Evolutionary conservation across 2,113 vertebrate species (phyloP).

Genomic region (Pygoscelis antarcticus): DNA sequence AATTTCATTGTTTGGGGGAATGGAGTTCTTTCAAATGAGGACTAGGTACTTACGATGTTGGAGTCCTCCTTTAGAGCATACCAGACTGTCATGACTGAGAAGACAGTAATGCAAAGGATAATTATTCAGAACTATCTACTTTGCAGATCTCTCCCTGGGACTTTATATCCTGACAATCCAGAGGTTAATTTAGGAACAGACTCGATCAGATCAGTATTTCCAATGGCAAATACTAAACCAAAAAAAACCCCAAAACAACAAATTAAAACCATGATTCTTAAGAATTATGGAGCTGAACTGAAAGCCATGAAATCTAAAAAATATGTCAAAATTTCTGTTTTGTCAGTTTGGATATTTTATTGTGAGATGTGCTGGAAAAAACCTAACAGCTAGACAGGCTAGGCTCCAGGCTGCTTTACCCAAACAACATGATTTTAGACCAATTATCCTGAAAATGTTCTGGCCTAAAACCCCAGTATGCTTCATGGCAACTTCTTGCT

Average conservation of each 20-base stretch:
- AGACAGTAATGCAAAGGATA: not conserved
- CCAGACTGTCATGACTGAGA: not conserved
- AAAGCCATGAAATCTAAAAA: not conserved
- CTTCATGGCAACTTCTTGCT: not conserved
- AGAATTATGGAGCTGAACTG: not conserved
- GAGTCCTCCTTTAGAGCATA: not conserved
- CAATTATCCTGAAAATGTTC: not conserved
- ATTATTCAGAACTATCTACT: not conserved
- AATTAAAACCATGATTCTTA: not conserved
- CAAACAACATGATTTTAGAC: not conserved
- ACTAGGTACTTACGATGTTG: not conserved
- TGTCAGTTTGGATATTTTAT: not conserved
- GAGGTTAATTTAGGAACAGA: not conserved
- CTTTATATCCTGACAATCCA: not conserved
- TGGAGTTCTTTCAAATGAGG: not conserved
- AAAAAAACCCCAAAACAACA: not conserved
- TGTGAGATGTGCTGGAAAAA: not conserved
- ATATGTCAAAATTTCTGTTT: not conserved
- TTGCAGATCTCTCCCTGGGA: not conserved
- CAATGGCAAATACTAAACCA: not conserved
- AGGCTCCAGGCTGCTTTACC: not conserved
- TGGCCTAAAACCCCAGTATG: not conserved
- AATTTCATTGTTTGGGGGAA: not conserved
- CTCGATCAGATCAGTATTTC: not conserved
- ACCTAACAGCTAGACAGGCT: not conserved